Conservation (phyloP, 1,140 invertebrate genomes). For the Meteorus sp. region DNA sequence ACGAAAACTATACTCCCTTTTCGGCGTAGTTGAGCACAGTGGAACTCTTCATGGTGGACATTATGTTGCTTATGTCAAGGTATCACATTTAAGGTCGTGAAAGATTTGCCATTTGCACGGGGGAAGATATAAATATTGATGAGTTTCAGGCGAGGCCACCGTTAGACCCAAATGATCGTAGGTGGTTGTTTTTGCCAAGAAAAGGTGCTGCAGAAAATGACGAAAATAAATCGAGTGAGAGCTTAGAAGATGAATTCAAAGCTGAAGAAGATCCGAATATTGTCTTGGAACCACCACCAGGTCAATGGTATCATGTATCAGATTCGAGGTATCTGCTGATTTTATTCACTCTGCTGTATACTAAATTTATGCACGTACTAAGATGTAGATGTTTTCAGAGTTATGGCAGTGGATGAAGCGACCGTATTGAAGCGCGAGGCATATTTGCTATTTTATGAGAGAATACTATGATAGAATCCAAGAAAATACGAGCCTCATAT, state of each 20-base stretch:
- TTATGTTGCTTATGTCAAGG: conserved; percentile 94
- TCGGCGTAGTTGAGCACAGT: conserved; percentile 93
- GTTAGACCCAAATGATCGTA: conserved; percentile 62
- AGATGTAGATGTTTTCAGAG: conserved; percentile 53
- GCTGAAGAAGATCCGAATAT: conserved; percentile 53
- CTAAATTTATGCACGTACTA: too few relatives aligned
- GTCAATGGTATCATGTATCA: conserved; percentile 92
- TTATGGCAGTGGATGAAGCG: conserved; percentile 77
- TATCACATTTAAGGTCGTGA: conserved; percentile 39
- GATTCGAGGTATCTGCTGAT: conserved; percentile 66
- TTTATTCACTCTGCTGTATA: conserved; percentile 4
- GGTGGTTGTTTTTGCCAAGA: conserved; percentile 70
- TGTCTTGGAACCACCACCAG: conserved; percentile 62
- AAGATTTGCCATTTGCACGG: conserved; percentile 4
- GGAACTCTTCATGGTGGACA: conserved; percentile 90
- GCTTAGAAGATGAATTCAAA: conserved; percentile 39
- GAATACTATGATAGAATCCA: conserved; percentile 66
- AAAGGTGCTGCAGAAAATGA: conserved; percentile 59
- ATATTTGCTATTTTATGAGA: conserved; percentile 97
- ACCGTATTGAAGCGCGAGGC: conserved; percentile 86
- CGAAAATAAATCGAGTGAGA: conserved; percentile 37
- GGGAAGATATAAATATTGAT: neutral
- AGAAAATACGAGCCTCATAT: neutral
- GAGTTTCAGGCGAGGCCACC: conserved; percentile 54
- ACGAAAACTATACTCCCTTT: conserved; percentile 81